Base-by-base conservation (phyloP, 2,113 vertebrate genomes). In the Seriola rivoliana region DNA sequence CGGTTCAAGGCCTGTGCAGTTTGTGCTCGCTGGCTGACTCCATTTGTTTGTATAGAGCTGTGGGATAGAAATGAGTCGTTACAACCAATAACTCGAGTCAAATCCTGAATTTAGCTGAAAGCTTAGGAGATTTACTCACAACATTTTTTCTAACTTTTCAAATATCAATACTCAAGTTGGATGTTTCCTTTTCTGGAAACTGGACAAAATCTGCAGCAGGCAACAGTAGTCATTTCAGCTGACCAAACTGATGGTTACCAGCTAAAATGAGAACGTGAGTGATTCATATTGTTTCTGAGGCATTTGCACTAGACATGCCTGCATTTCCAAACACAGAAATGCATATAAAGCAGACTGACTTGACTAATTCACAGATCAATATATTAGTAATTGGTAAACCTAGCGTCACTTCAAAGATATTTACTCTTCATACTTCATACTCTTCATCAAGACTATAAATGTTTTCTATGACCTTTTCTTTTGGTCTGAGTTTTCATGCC, bases 1-100 rank as follows among this genome's bases (percentile, higher is more conserved):
- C 57, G 32, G 58, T 54, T 67, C 63, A 57, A 71, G 74, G 71
- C 32, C 50, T 75, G 70, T 80, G 85, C 69, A 66, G 79, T 60
- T 62, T 64, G 63, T 9, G 65, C 70, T 80, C 17, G 21, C n/a
- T 80, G 63, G 62, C 64, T 71, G 60, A 75, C 63, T 67, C 6
- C 8, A 50, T 17, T 19, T 46, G 42, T 44, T 19, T 46, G 42
- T 44, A 44, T 44, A 13, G 46, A 17, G 46, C 46, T 48, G 12
- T 17, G 14, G 17, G 46, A 46, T 25, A 75, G 70, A 50, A 82
- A 57, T 44, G 2, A 25, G 17, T 25, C n/a, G 48, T 36, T 13
- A 57, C 8, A 79, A 71, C 36, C 19, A 32, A 11, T 4, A 76
- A 29, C 44, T 50, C 13, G 1, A 36, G 36, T 50, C 29, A n/a